Percentiles rank a stretch among this genome's conserved stretches.
These are phyloP conservation scores for Patella ulyssiponensis DNA, from an alignment of 2,888 invertebrate species.

Conservation along the genomic window DNA sequence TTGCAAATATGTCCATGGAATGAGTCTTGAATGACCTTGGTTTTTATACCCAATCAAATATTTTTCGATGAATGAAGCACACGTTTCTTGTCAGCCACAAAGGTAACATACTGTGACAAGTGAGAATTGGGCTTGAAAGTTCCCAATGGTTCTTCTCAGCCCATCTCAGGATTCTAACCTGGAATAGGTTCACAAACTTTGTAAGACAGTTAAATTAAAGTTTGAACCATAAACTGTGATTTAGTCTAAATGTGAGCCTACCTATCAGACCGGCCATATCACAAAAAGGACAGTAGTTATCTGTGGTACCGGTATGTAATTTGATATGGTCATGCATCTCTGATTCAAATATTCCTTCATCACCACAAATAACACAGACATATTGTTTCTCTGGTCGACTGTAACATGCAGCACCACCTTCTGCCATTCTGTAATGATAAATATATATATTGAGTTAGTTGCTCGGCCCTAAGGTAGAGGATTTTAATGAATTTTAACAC, in stretches of 20 bases:
- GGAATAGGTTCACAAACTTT: background rate
- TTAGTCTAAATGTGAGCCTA: background rate
- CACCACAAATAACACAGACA: slow-evolving; percentile 87
- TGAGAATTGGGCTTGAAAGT: no score
- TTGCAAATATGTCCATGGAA: no score
- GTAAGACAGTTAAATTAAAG: background rate
- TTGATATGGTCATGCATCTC: slow-evolving; percentile 85
- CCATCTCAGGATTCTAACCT: background rate
- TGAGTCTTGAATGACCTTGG: no score
- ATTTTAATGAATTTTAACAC: no score
- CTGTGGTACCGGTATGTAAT: slow-evolving; percentile 85
- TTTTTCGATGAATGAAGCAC: no score
- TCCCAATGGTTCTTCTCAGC: no score
- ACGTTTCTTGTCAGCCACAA: no score
- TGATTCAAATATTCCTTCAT: slow-evolving; percentile 78
- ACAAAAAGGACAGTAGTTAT: slow-evolving; percentile 86
- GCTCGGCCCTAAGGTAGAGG: no score
- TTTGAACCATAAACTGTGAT: no score
- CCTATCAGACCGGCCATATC: slow-evolving; percentile 83
- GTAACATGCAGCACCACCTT: slow-evolving; percentile 22
- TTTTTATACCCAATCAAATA: no score
- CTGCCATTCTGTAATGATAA: slow-evolving; percentile 25
- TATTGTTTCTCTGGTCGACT: slow-evolving; percentile 29
- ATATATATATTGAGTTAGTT: no score
- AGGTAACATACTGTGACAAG: no score